A percentile compares a stretch with the other conserved stretches of the same genome.
phyloP scores from a whole-genome alignment of 2,888 invertebrate species.

The Macroteleia sp. region DNA sequence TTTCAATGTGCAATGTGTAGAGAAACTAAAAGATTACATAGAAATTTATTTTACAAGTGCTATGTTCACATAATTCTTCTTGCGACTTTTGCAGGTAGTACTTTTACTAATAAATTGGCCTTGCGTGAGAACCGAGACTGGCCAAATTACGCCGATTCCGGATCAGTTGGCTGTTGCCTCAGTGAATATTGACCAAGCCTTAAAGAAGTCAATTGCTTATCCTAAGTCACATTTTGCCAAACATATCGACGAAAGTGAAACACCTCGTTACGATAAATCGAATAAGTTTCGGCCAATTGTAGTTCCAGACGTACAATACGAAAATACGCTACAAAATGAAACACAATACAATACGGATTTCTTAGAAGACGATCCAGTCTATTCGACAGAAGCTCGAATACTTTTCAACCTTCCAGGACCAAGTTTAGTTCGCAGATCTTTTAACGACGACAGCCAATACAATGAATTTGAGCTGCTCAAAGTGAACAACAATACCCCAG shows the following conservation, averaged over 20 bases:
- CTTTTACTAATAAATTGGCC: slow-evolving; percentile 76
- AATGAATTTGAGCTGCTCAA: slow-evolving; percentile 80
- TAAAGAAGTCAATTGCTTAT: slow-evolving; percentile 28
- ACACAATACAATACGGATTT: slow-evolving; percentile 2
- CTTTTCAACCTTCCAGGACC: slow-evolving; percentile 71
- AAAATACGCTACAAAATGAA: slow-evolving; percentile 21
- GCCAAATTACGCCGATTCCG: slow-evolving; percentile 65
- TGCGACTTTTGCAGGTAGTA: too few relatives aligned
- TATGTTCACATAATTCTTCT: too few relatives aligned
- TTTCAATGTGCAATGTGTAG: too few relatives aligned
- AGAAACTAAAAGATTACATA: too few relatives aligned
- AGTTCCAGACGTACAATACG: slow-evolving; percentile 50
- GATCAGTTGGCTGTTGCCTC: slow-evolving; percentile 79
- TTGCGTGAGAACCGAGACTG: slow-evolving; percentile 64
- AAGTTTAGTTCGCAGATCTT: slow-evolving; percentile 74
- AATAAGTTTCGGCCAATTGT: slow-evolving; percentile 79
- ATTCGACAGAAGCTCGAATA: slow-evolving; percentile 75
- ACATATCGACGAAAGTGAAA: slow-evolving; percentile 49
- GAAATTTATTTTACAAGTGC: too few relatives aligned
- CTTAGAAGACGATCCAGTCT: slow-evolving; percentile 72
- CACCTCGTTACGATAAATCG: slow-evolving; percentile 76
- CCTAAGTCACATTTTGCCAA: slow-evolving; percentile 40
- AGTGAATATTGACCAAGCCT: slow-evolving; percentile 61
- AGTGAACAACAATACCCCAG: slow-evolving; percentile 78
- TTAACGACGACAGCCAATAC: slow-evolving; percentile 70